Percentiles rank a stretch among this genome's conserved stretches.
phyloP scores from a whole-genome alignment of 2,797 vertebrate genomes.

The Enteromius viviparus region DNA sequence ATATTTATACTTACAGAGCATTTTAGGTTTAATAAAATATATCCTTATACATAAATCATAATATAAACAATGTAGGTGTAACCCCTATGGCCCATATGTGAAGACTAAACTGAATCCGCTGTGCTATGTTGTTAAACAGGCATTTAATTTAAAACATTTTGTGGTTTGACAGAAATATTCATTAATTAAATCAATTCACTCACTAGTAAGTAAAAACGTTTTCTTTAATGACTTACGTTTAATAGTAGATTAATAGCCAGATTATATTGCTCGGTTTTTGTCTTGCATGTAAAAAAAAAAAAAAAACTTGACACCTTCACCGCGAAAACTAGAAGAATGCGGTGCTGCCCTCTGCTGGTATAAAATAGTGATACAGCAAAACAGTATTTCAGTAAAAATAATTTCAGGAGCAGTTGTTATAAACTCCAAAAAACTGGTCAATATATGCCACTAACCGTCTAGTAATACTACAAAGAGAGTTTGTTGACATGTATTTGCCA shows the following conservation, averaged over 20 bases:
- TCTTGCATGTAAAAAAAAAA: not conserved
- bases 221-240: not conserved
- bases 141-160: not conserved
- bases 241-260: not conserved
- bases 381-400: not conserved
- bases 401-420: not conserved
- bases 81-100: not conserved
- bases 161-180: not conserved
- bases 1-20: not conserved
- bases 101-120: not conserved
- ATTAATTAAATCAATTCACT: not conserved
- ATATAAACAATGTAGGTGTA: not conserved
- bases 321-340: no score
- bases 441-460: not conserved
- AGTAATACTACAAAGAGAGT: not conserved
- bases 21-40: not conserved
- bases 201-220: not conserved
- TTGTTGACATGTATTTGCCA: not conserved
- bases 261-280: not conserved
- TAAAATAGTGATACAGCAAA: not conserved
- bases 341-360: constrained; percentile 23
- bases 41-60: not conserved
- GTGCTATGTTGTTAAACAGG: not conserved
- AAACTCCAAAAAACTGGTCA: not conserved
- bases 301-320: no score